These are phyloP conservation scores for Agriopis marginaria DNA, from an alignment of 2,888 invertebrate species.

Conservation along the genomic window DNA sequence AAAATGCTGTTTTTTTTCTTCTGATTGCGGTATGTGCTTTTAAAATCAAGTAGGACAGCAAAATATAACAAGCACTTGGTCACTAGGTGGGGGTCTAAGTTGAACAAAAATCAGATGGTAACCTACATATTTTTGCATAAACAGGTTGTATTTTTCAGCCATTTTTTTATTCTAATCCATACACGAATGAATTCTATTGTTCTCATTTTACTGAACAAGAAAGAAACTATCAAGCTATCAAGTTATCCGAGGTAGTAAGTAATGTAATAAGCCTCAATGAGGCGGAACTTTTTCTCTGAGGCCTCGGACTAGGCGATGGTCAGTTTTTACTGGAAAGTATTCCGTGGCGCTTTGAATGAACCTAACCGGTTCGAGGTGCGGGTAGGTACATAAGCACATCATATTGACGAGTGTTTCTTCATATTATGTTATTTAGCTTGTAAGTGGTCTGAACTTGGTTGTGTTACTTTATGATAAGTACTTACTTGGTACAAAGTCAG, in stretches of 20 bases:
- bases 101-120: no score
- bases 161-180: conserved; percentile 28
- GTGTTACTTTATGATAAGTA: not conserved
- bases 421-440: conserved; percentile 25
- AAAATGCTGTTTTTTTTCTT: no score
- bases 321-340: conserved; percentile 22
- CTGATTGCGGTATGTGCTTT: no score
- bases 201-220: conserved; percentile 9
- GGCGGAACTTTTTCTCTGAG: conserved; percentile 42
- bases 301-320: conserved; percentile 31
- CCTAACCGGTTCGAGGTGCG: conserved; percentile 40
- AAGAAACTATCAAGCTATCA: no score
- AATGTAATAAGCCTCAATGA: conserved; percentile 46
- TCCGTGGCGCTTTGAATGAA: conserved; percentile 42
- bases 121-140: no score
- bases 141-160: no score
- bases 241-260: conserved; percentile 33
- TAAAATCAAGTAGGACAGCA: no score
- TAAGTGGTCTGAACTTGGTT: conserved; percentile 7
- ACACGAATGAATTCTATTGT: conserved; percentile 8
- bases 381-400: conserved; percentile 34
- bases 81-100: no score
- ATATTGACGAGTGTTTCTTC: conserved; percentile 32
- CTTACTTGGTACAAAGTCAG: not conserved
- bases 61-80: no score